phyloP scores from a whole-genome alignment of 2,797 vertebrate genomes.

The Todus mexicanus region DNA sequence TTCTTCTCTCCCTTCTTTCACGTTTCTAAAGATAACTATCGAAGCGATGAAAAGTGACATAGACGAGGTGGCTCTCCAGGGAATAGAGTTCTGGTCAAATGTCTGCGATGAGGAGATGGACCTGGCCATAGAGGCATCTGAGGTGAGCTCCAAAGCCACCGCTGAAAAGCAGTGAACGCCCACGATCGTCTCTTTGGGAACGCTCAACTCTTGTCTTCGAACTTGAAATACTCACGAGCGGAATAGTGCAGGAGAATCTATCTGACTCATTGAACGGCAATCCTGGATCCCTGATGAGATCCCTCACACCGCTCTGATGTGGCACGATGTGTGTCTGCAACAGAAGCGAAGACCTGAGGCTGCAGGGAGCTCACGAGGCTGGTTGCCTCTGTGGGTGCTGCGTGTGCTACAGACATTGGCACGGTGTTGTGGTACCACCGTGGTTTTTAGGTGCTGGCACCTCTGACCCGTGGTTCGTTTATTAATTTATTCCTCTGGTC shows the following conservation, averaged over 20 bases:
- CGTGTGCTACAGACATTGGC: neutral
- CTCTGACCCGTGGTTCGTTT: neutral
- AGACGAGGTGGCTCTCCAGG: slow-evolving; percentile 94
- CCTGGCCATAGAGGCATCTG: slow-evolving; percentile 94
- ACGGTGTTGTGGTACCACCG: fast-evolving
- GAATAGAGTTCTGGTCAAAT: slow-evolving; percentile 99
- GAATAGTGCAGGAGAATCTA: neutral
- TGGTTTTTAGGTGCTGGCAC: neutral
- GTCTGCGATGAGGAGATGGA: slow-evolving; percentile 99
- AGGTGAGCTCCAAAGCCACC: slow-evolving; percentile 75
- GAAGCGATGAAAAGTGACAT: slow-evolving; percentile 99
- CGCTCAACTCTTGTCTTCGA: neutral
- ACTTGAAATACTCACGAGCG: no score
- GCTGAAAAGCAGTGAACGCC: no score
- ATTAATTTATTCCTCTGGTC: neutral
- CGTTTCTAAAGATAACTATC: slow-evolving; percentile 86
- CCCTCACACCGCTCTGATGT: neutral
- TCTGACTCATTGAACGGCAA: no score
- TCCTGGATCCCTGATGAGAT: neutral
- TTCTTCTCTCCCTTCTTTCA: neutral
- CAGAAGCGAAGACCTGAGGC: neutral
- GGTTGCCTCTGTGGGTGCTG: neutral
- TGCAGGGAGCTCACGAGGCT: fast-evolving
- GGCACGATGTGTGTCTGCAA: neutral
- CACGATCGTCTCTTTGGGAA: no score